Conservation (phyloP, 2,113 vertebrate species). For the Atrichornis clamosus region DNA sequence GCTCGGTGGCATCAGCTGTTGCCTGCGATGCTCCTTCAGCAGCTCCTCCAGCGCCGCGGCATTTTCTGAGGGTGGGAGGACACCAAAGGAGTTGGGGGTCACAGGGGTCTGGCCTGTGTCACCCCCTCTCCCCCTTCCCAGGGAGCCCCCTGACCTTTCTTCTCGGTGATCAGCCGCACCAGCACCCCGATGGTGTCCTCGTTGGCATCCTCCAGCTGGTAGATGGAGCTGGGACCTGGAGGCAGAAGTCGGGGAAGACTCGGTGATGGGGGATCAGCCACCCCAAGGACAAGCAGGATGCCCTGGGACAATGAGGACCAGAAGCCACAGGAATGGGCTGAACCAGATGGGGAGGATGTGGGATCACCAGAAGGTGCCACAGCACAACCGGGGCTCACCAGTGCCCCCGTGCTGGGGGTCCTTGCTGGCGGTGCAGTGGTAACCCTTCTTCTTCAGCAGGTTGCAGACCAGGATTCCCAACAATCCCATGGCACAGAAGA, state of each 20-base stretch:
- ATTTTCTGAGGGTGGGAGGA: constrained; percentile 76
- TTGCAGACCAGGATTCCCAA: constrained; percentile 94
- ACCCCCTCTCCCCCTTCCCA: background rate
- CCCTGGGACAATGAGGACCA: background rate
- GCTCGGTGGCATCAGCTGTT: constrained; percentile 70
- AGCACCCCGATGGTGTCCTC: constrained; percentile 95
- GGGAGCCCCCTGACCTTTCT: constrained; percentile 81
- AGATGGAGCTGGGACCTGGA: constrained; percentile 77
- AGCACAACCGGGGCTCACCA: constrained; percentile 58
- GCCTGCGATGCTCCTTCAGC: constrained; percentile 88
- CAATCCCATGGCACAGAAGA: constrained; percentile 93
- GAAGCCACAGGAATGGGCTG: background rate
- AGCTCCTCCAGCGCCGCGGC: constrained; percentile 91
- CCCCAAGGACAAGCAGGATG: background rate
- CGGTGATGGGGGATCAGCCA: background rate
- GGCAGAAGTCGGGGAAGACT: background rate
- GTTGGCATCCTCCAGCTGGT: constrained; percentile 83
- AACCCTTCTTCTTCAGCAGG: constrained; percentile 92
- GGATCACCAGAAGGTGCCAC: rapidly evolving
- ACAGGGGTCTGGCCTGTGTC: rapidly evolving
- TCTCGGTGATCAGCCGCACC: constrained; percentile 92
- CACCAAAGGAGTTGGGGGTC: rapidly evolving
- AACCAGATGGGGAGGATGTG: rapidly evolving
- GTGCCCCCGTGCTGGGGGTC: constrained; percentile 73
- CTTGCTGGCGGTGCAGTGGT: constrained; percentile 85